phyloP scores from a whole-genome alignment of 2,113 vertebrate genomes.

The Osmerus eperlanus region DNA sequence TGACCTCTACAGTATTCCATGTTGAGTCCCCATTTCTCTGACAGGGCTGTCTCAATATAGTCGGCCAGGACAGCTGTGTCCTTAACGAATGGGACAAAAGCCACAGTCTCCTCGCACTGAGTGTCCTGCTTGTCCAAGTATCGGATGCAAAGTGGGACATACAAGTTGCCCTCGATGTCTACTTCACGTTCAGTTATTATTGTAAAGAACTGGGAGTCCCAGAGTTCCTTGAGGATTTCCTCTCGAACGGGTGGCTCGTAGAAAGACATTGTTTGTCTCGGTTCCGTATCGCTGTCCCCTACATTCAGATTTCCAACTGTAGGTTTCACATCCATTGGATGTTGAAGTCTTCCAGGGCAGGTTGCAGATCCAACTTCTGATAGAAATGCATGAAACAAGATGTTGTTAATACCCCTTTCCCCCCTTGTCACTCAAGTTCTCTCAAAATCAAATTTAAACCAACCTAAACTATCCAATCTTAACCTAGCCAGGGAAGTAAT shows the following conservation, averaged over 20 bases:
- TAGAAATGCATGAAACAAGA: no score
- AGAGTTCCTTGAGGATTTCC: slow-evolving; percentile 70
- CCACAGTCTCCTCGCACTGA: slow-evolving; percentile 73
- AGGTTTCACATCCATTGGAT: no score
- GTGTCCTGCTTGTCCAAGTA: slow-evolving; percentile 70
- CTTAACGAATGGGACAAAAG: slow-evolving; percentile 62
- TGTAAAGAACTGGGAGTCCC: slow-evolving; percentile 73
- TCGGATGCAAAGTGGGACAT: slow-evolving; percentile 71
- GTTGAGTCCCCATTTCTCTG: slow-evolving; percentile 76
- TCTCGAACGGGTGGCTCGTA: slow-evolving; percentile 66
- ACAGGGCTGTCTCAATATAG: slow-evolving; percentile 59
- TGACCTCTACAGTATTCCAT: slow-evolving; percentile 75
- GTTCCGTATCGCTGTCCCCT: neutral
- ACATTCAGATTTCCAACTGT: neutral
- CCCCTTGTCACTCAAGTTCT: no score
- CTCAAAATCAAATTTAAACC: no score
- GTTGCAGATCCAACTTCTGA: no score
- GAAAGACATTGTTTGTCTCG: slow-evolving; percentile 56
- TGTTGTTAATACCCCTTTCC: no score
- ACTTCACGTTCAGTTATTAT: slow-evolving; percentile 64
- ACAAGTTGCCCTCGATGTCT: slow-evolving; percentile 60
- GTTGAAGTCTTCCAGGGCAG: no score
- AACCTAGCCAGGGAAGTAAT: no score
- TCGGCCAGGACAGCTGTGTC: slow-evolving; percentile 59
- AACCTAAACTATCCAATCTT: no score